These are phyloP conservation scores for Cephalophus harveyi DNA, from an alignment of 2,113 vertebrate genomes.

Conservation along the genomic window DNA sequence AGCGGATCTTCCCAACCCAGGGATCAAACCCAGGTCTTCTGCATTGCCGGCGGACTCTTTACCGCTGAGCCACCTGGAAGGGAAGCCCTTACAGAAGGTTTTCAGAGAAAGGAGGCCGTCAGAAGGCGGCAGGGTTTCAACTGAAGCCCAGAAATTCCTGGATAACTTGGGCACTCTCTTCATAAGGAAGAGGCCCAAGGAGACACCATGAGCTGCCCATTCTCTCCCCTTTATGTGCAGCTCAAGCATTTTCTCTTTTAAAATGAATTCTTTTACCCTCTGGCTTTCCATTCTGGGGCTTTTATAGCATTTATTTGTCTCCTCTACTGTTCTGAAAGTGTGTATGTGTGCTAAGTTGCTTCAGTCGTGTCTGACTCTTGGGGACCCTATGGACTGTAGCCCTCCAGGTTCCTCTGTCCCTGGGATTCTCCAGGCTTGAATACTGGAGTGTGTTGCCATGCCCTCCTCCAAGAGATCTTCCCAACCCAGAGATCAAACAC, in stretches of 20 bases:
- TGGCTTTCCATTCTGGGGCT: neutral
- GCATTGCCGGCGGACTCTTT: neutral
- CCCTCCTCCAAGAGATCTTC: neutral
- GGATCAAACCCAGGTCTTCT: neutral
- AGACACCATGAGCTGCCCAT: accelerated
- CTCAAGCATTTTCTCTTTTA: neutral
- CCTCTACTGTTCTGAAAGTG: neutral
- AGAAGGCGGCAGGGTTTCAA: neutral
- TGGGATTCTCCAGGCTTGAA: neutral
- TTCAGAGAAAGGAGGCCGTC: neutral
- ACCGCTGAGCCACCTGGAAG: neutral
- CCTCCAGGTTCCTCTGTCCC: neutral
- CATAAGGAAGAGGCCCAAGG: neutral
- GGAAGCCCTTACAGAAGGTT: neutral
- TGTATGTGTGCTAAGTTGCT: neutral
- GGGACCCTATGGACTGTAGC: neutral
- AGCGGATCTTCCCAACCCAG: neutral
- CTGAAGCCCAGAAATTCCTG: neutral
- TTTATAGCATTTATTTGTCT: neutral
- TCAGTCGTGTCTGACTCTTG: neutral
- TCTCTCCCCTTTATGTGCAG: neutral
- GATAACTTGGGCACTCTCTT: neutral
- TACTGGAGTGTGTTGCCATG: neutral
- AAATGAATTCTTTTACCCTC: neutral
- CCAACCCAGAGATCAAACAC: neutral